Base-by-base conservation (phyloP, 2,888 invertebrate species). In the Andricus curvator region DNA sequence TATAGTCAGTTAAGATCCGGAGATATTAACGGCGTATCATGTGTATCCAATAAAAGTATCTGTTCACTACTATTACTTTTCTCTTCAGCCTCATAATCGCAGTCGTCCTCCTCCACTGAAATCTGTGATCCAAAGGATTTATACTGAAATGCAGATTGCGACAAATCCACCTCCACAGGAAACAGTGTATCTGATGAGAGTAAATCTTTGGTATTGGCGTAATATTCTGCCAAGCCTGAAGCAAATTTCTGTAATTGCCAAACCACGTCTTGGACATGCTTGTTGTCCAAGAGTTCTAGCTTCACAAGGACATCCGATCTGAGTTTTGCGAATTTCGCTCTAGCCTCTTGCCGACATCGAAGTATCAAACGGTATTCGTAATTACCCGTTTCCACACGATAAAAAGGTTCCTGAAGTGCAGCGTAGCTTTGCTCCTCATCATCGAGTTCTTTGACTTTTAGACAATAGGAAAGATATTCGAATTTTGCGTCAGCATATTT, bases 381-480 rank as follows among this genome's bases (percentile, higher is more conserved):
- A 93, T 99, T 99, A 67, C 99, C 99, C 0, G 99, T 99, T 93
- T 99, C 99, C 0, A 99, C 98, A 65, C 99, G 95, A 92, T 99
- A 99, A 60, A 99, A 93, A 0, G 99, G 99, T 91, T 99, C 99
- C 90, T 99, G 98, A 20, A 99, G 90, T 0, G 97, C 96, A 9
- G 96, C 97, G 90, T 97, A 99, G 68, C 97, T 97, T 86, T 98
- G 98, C 89, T 99, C 99, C 91, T 99, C 99, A 90, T 99, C 99
- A 88, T 99, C 99, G 97, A 99, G 97, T 93, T 99, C 99, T 92
- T 99, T 99, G 0, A 99, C 98, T 94, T 99, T 99, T 80, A 99
- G 94, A 90, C 99, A 99, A 92, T 99, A 99, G 0, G 99, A 99
- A 79, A 99, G 94, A 92, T 99, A 99, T 90, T 99, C 99, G 92